Conservation (phyloP, 2,797 vertebrate species). For the Syndactyla subalaris region DNA sequence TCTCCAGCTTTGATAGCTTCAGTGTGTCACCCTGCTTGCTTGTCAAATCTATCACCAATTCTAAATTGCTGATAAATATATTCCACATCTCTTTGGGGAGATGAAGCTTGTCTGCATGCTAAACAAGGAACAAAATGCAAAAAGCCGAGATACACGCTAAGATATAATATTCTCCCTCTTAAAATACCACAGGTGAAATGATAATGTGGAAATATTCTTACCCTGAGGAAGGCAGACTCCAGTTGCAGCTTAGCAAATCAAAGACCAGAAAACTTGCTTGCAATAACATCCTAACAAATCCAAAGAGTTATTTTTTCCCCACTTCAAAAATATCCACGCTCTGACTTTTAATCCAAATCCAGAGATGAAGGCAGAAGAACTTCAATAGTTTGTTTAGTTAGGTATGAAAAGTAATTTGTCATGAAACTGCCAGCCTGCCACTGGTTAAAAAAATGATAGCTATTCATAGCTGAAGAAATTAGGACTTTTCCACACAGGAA, state of each 20-base stretch:
- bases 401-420: slow-evolving; percentile 62
- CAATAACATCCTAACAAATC: slow-evolving; percentile 77
- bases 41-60: slow-evolving; percentile 48
- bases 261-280: slow-evolving; percentile 77
- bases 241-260: slow-evolving; percentile 77
- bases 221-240: slow-evolving; percentile 76
- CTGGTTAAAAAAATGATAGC: slow-evolving; percentile 37
- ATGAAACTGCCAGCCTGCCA: slow-evolving; percentile 63
- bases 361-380: slow-evolving; percentile 52
- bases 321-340: slow-evolving; percentile 67
- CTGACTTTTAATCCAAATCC: slow-evolving; percentile 58
- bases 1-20: slow-evolving; percentile 32
- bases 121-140: slow-evolving; percentile 43
- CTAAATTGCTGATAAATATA: slow-evolving; percentile 60
- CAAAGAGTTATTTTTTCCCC: slow-evolving; percentile 49
- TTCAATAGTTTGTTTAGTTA: slow-evolving; percentile 68
- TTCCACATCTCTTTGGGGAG: slow-evolving; percentile 43
- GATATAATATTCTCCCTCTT: slow-evolving; percentile 24
- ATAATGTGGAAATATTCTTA: slow-evolving; percentile 74
- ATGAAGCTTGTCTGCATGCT: slow-evolving; percentile 41
- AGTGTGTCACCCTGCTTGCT: background rate
- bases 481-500: slow-evolving; percentile 47
- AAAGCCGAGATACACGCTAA: background rate
- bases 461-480: slow-evolving; percentile 35
- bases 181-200: slow-evolving; percentile 53